Conservation (phyloP, 2,113 vertebrate species). For the Chaetodon auriga region DNA sequence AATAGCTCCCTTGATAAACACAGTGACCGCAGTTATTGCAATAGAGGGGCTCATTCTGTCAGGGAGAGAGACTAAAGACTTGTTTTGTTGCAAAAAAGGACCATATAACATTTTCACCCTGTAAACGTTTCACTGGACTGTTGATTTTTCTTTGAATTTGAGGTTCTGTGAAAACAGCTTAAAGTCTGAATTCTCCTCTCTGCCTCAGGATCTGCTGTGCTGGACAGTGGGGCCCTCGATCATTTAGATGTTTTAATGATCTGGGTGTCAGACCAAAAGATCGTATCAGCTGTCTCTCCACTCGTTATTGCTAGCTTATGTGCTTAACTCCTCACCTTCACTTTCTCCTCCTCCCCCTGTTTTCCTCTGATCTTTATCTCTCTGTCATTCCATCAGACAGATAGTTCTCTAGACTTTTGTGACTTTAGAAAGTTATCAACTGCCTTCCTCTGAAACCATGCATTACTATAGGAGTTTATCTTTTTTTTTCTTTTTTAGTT, state of each 20-base stretch:
- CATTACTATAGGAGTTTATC: slow-evolving; percentile 7
- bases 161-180: slow-evolving; percentile 18
- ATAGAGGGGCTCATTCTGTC: neutral
- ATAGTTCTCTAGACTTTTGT: slow-evolving; percentile 31
- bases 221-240: slow-evolving; percentile 44
- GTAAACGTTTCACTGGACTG: neutral
- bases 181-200: slow-evolving; percentile 33
- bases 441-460: slow-evolving; percentile 22
- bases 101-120: neutral
- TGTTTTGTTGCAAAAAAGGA: neutral
- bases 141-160: slow-evolving; percentile 16
- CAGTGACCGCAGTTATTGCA: slow-evolving; percentile 10
- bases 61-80: neutral
- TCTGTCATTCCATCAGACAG: slow-evolving; percentile 49
- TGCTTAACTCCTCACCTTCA: slow-evolving; percentile 63
- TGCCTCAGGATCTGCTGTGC: slow-evolving; percentile 23
- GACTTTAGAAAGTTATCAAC: slow-evolving; percentile 48
- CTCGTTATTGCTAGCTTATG: slow-evolving; percentile 56
- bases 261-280: slow-evolving; percentile 55
- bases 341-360: slow-evolving; percentile 33
- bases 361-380: slow-evolving; percentile 67
- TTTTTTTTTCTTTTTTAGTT: slow-evolving; percentile 2
- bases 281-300: slow-evolving; percentile 54
- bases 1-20: slow-evolving; percentile 35
- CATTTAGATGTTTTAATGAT: slow-evolving; percentile 65